Conservation (phyloP, 2,888 invertebrate genomes). For the Chymomyza fuscimana region DNA sequence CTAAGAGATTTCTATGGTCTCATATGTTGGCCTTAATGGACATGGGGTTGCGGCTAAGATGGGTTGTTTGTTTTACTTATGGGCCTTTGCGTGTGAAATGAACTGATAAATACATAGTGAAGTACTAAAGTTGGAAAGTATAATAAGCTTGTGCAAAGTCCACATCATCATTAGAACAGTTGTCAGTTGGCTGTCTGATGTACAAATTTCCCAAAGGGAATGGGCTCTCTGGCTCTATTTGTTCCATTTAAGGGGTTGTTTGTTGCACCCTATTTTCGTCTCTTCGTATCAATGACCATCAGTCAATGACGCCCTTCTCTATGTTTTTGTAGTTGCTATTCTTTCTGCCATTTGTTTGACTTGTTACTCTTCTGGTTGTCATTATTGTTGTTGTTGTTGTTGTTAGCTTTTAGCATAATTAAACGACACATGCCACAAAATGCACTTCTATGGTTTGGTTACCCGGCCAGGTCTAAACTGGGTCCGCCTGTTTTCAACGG, state of each 20-base stretch:
- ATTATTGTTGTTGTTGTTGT: conserved; percentile 52
- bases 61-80: conserved; percentile 35
- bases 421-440: conserved; percentile 79
- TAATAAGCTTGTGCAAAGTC: conserved; percentile 16
- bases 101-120: conserved; percentile 51
- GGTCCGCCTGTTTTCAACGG: conserved; percentile 13
- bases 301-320: conserved; percentile 28
- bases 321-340: conserved; percentile 21
- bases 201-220: conserved; percentile 60
- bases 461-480: background rate
- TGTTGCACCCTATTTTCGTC: conserved; percentile 54
- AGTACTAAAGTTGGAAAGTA: background rate
- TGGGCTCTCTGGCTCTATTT: conserved; percentile 38
- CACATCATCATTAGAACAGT: conserved; percentile 64
- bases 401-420: conserved; percentile 79
- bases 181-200: conserved; percentile 44
- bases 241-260: conserved; percentile 43
- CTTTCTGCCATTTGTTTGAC: conserved; percentile 33
- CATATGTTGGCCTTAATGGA: background rate
- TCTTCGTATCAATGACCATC: conserved; percentile 63
- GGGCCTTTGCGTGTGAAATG: conserved; percentile 42
- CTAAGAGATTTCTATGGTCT: conserved; percentile 2
- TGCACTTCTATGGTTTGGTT: conserved; percentile 75
- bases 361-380: conserved; percentile 29
- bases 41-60: conserved; percentile 1